phyloP scores from a whole-genome alignment of 2,113 vertebrate species.

The Cairina moschata region DNA sequence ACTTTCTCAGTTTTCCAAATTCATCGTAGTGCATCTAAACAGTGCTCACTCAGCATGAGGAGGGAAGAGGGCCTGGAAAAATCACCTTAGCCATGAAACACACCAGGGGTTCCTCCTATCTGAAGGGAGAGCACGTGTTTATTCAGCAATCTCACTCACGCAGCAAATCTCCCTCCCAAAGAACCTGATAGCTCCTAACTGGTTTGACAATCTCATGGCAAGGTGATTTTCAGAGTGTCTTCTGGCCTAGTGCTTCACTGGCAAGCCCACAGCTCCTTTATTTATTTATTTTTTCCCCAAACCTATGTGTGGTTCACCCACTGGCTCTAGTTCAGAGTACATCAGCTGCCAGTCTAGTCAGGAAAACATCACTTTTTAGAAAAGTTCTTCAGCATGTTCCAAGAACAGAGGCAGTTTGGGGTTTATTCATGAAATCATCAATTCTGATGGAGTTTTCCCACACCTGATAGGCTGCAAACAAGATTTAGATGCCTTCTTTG shows the following conservation, averaged over 20 bases:
- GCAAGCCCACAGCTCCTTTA: not conserved
- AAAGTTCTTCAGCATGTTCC: not conserved
- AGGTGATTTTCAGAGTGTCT: no score
- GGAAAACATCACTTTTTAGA: not conserved
- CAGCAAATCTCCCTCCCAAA: not conserved
- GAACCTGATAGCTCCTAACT: not conserved
- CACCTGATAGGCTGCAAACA: not conserved
- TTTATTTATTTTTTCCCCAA: not conserved
- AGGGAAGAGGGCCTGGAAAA: not conserved
- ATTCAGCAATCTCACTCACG: not conserved
- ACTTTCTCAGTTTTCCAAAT: not conserved
- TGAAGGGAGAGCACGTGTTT: not conserved
- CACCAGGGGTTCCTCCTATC: not conserved
- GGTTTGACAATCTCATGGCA: not conserved
- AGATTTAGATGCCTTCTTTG: not conserved
- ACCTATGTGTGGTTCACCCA: accelerated
- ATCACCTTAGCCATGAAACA: not conserved
- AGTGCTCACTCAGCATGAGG: not conserved
- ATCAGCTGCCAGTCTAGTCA: not conserved
- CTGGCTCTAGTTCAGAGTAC: not conserved
- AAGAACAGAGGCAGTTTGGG: not conserved
- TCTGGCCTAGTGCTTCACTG: not conserved
- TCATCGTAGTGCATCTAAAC: not conserved
- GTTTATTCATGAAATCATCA: not conserved
- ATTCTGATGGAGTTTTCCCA: not conserved